Percentiles rank a stretch among this genome's conserved stretches.
Conservation (phyloP, 2,888 invertebrate species). For the Lepidocyrtinus sp. region DNA sequence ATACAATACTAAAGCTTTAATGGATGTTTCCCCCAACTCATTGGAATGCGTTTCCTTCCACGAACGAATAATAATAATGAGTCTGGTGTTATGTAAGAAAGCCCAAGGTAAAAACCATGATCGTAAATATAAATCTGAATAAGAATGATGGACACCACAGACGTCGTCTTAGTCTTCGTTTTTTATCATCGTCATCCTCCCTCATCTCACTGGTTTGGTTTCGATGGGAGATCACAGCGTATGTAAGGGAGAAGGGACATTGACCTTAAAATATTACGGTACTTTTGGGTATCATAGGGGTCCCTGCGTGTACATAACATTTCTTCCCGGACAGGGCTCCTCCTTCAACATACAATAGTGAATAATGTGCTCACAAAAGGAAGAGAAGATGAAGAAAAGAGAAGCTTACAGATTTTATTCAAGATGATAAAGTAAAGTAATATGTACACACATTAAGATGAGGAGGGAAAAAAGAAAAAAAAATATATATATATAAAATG, state of each 20-base stretch:
- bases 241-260: constrained; percentile 43
- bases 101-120: constrained; percentile 30
- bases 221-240: background rate
- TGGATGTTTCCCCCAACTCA: background rate
- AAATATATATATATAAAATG: constrained; percentile 4
- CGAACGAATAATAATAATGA: constrained; percentile 24
- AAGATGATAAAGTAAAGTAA: background rate
- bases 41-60: constrained; percentile 16
- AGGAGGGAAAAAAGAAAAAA: background rate
- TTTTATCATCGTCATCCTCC: background rate
- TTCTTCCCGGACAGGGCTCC: constrained; percentile 44
- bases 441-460: background rate
- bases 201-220: background rate
- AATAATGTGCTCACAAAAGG: background rate
- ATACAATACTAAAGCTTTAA: background rate
- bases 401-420: background rate
- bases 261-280: constrained; percentile 63
- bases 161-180: constrained; percentile 12
- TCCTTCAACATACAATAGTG: constrained; percentile 13
- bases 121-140: constrained; percentile 30
- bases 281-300: constrained; percentile 52
- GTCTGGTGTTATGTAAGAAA: constrained; percentile 32
- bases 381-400: background rate
- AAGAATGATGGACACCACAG: constrained; percentile 19
- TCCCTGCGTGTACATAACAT: constrained; percentile 55